phyloP scores from a whole-genome alignment of 1,140 invertebrate species.

The Maconellicoccus hirsutus region DNA sequence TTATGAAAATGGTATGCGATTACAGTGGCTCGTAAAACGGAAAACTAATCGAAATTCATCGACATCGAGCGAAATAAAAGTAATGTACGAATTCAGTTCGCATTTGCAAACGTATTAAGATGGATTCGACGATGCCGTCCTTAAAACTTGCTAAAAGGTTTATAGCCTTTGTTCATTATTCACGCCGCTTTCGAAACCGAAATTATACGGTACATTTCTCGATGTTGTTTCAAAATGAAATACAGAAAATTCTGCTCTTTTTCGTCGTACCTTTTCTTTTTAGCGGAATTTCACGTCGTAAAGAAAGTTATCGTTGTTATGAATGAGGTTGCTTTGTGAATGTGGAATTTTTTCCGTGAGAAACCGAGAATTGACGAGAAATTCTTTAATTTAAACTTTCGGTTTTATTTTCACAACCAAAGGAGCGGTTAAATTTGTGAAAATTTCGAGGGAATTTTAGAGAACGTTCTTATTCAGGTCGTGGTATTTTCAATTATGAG shows the following conservation, averaged over 20 bases:
- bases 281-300: too few relatives aligned
- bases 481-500: too few relatives aligned
- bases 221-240: slow-evolving; percentile 4
- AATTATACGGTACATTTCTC: slow-evolving; percentile 4
- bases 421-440: too few relatives aligned
- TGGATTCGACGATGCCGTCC: slow-evolving; percentile 6
- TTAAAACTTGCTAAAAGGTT: not conserved
- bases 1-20: slow-evolving; percentile 4
- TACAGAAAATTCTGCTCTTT: not conserved
- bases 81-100: not conserved
- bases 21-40: not conserved
- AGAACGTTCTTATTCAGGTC: too few relatives aligned
- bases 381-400: too few relatives aligned
- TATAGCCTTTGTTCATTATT: slow-evolving; percentile 9
- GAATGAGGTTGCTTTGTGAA: too few relatives aligned
- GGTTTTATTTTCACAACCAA: too few relatives aligned
- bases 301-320: too few relatives aligned
- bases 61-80: slow-evolving; percentile 4
- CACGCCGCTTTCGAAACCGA: slow-evolving; percentile 1
- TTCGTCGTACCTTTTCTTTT: too few relatives aligned
- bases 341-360: too few relatives aligned
- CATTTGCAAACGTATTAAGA: not conserved
- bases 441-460: too few relatives aligned
- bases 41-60: slow-evolving; percentile 9
- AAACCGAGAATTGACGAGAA: too few relatives aligned